Conservation (phyloP, 1,140 invertebrate species). For the Plutomurus gul region DNA sequence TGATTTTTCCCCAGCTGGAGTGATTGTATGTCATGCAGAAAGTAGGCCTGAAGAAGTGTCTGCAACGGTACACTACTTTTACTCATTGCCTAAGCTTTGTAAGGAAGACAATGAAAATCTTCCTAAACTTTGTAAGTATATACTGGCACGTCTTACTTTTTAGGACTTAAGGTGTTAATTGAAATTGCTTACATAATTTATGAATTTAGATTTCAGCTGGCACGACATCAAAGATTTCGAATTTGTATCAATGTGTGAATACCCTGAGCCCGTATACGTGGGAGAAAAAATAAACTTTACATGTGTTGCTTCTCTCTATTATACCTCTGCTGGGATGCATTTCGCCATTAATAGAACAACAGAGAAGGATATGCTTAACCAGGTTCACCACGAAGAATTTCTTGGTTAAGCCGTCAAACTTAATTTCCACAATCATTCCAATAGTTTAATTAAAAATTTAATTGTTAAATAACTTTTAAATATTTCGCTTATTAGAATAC, state of each 20-base stretch:
- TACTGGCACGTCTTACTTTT: neutral
- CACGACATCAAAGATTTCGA: neutral
- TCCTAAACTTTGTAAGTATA: neutral
- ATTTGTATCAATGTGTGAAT: constrained; percentile 4
- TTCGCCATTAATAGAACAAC: neutral
- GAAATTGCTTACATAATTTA: neutral
- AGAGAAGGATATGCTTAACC: too few relatives aligned
- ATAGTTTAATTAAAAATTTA: neutral
- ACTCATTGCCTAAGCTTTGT: neutral
- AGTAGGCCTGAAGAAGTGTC: neutral
- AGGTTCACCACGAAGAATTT: neutral
- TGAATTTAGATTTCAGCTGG: neutral
- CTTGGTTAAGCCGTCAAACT: neutral
- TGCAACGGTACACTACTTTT: constrained; percentile 5
- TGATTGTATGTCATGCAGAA: neutral
- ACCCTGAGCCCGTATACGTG: neutral
- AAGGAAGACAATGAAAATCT: neutral
- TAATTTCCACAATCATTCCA: neutral
- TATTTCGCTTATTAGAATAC: neutral
- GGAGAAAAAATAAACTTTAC: constrained; percentile 15
- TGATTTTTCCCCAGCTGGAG: neutral
- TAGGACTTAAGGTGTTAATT: neutral
- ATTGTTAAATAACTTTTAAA: neutral
- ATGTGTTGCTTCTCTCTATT: constrained; percentile 9
- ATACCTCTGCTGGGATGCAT: neutral